Evolutionary conservation across 1,140 invertebrate genomes (phyloP).

Genomic region (Gonatopus flavifemur): DNA sequence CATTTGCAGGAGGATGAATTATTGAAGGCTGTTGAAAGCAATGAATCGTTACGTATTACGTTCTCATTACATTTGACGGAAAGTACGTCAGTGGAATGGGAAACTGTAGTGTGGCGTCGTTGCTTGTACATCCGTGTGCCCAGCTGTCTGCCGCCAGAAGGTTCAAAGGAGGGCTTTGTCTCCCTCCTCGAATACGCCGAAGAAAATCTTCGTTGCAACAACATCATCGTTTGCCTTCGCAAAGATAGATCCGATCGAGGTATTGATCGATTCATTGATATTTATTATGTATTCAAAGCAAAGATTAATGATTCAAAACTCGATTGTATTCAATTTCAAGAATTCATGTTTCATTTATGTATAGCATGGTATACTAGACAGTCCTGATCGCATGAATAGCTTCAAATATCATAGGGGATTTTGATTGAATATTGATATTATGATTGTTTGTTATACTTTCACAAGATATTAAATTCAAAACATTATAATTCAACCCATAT

Average conservation of each 20-base stretch:
- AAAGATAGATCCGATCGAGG: slow-evolving; percentile 82
- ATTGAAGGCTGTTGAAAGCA: slow-evolving; percentile 64
- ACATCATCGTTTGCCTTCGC: slow-evolving; percentile 80
- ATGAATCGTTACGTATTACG: slow-evolving; percentile 68
- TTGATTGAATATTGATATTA: too few species aligned
- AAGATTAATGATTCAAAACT: too few species aligned
- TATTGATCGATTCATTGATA: slow-evolving; percentile 42
- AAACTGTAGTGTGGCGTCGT: slow-evolving; percentile 77
- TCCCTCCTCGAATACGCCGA: slow-evolving; percentile 94
- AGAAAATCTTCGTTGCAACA: slow-evolving; percentile 81
- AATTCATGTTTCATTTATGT: too few species aligned
- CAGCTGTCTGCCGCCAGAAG: slow-evolving; percentile 77
- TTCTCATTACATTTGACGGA: slow-evolving; percentile 80
- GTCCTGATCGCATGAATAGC: too few species aligned
- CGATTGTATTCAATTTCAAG: too few species aligned
- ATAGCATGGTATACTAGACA: too few species aligned
- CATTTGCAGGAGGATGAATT: slow-evolving; percentile 60
- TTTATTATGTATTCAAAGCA: too few species aligned
- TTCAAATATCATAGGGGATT: background rate
- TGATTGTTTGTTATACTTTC: too few species aligned
- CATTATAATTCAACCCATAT: too few species aligned
- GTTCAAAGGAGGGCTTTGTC: slow-evolving; percentile 91
- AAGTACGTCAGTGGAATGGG: slow-evolving; percentile 76
- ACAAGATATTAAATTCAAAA: too few species aligned
- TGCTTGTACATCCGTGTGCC: slow-evolving; percentile 87